Evolutionary conservation across 2,888 invertebrate genomes (phyloP), one percentile per base, ranked within the genome.

Genomic region (Netelia inedita): DNA sequence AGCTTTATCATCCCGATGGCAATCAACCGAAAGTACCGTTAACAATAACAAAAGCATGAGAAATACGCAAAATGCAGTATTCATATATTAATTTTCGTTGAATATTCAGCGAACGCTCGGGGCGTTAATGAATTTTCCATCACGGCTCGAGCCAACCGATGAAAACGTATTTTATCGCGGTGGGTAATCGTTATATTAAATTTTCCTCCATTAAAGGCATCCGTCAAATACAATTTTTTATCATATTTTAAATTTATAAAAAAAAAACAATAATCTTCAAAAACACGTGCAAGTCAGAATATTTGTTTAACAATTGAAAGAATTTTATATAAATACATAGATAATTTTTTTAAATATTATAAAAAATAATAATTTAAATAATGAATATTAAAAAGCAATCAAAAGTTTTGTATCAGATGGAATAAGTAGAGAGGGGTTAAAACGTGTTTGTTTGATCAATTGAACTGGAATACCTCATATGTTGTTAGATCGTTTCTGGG

Each of bases 81-180:
- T 46, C 59, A 46, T 43, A 41, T 55, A 61, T 59, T n/a, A 14
- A 23, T 23, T 1, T 21, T 61, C 19, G 73, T 23, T 10, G 46
- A 61, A 73, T 46, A 46, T 61, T 61, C 73, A 19, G 73, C 19
- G n/a, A 43, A 59, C 14, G 59, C 73, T 59, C 10, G 21, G 46
- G 59, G 73, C 73, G 43, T 73, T 59, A 73, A 59, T 23, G 23
- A 11, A 73, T 23, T 61, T 73, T 43, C 10, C 46, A 43, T 21
- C 43, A 59, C 59, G 5, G 28, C n/a, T 5, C 43, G n/a, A 14
- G 35, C n/a, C 21, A 28, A 16, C 46, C 23, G 19, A 41, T 1
- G 59, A 61, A 73, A 61, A 11, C 46, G 43, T 41, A 59, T 73
- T 61, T 46, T 43, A 46, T 59, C 16, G 8, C 23, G 23, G 46